Base-by-base conservation (phyloP, 2,113 vertebrate species). In the Cyprinodon variegatus region DNA sequence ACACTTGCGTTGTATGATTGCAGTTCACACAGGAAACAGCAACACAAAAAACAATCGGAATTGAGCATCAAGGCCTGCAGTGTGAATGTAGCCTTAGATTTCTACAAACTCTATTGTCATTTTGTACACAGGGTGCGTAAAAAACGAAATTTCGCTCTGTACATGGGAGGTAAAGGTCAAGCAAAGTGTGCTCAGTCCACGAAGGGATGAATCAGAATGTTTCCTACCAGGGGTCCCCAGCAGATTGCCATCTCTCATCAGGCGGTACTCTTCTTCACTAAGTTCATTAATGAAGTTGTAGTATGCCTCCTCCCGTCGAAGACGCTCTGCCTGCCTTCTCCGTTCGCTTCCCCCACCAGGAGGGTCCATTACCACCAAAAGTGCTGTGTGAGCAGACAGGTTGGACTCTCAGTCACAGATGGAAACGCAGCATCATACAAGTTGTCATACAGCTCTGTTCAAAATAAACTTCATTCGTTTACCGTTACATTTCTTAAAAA, bases 231-330 rank as follows among this genome's bases (percentile, higher is more conserved):
- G 97, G 38, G 97, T 99, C 86, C 97, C 97, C 78, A 99, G 94
- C 84, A 99, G 94, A 88, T 98, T 97, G 61, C 93, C 90, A 88
- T 99, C 97, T 92, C 97, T 97, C 97, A 99, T 99, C 53, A 99
- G 89, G 60, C 97, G 95, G 83, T 99, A 99, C 82, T 99, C 97
- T 78, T 99, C 97, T 74, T 98, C 97, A 70, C 83, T 97, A 75
- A 99, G 89, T 22, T 96, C 96, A 83, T 98, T 98, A 85, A 99
- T 97, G 85, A 99, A 99, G 86, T 98, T 96, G 81, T 99, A 99
- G 92, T 98, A 99, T 9, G 97, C 96, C 91, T 99, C 97, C 93
- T 99, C 97, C 92, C 97, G 93, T 5, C 94, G 94, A 86, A 99
- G 96, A 82, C 97, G 96, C 82, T 99, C 97, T 88, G 96, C 95